Percentiles rank a stretch among this genome's conserved stretches.
Conservation (phyloP, 2,113 vertebrate genomes). For the Mystacornis crossleyi region DNA sequence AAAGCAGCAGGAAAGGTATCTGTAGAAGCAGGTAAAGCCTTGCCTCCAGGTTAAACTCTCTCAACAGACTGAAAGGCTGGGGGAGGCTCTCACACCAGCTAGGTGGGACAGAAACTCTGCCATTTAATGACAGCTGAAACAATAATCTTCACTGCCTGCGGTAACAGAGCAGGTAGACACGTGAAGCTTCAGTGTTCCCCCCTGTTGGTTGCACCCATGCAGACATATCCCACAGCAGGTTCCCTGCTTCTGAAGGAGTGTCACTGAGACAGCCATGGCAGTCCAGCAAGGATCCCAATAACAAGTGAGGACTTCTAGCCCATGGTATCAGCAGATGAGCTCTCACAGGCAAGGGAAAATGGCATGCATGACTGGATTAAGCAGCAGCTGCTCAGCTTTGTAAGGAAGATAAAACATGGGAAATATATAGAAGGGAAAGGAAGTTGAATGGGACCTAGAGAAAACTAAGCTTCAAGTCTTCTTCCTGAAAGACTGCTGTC, state of each 20-base stretch:
- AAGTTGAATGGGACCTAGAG: not conserved
- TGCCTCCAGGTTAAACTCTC: not conserved
- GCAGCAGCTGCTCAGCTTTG: not conserved
- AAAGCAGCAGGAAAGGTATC: not conserved
- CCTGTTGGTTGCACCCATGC: rapidly evolving
- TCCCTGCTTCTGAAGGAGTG: not conserved
- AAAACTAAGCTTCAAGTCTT: not conserved
- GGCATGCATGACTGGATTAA: not conserved
- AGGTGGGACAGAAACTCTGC: not conserved
- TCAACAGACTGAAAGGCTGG: not conserved
- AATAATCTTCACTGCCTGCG: not conserved
- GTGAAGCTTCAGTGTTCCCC: not conserved
- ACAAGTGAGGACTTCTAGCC: not conserved
- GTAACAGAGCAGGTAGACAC: not conserved
- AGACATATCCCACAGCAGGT: not conserved
- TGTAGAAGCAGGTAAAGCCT: not conserved
- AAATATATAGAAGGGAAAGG: not conserved
- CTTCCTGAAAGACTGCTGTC: not conserved
- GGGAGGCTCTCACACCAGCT: not conserved
- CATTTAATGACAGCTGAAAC: not conserved
- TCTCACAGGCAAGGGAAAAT: not conserved
- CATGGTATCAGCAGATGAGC: not conserved
- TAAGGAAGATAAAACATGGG: not conserved
- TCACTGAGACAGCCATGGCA: not conserved
- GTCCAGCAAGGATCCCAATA: not conserved